Base-by-base conservation (phyloP, 1,140 invertebrate species). In the Atopsyche davidsoni region DNA sequence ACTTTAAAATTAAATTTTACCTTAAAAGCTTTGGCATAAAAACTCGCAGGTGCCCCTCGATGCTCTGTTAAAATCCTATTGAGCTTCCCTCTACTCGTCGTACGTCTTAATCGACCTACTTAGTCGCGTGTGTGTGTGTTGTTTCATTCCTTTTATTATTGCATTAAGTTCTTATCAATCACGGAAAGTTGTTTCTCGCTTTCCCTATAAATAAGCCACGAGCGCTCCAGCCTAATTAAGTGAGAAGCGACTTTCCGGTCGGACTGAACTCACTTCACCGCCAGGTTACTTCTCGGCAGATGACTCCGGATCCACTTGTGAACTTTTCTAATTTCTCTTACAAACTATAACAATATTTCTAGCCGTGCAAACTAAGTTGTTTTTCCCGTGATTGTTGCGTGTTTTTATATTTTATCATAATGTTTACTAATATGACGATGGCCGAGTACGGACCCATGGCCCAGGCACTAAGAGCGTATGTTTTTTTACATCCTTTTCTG, bases 91-190 rank as follows among this genome's bases (percentile, higher is more conserved):
- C n/a, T n/a, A n/a, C n/a, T n/a, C n/a, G n/a, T n/a, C n/a, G n/a
- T n/a, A n/a, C n/a, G n/a, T n/a, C n/a, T n/a, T n/a, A n/a, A n/a
- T n/a, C n/a, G n/a, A n/a, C n/a, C n/a, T n/a, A n/a, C n/a, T n/a
- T n/a, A n/a, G n/a, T n/a, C n/a, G n/a, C n/a, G n/a, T n/a, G n/a
- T n/a, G n/a, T n/a, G n/a, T n/a, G n/a, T n/a, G n/a, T n/a, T n/a
- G n/a, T 43, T 11, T 23, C 2, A 42, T 42, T 23, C 13, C 14
- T 17, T 16, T n/a, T 45, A 16, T 58, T 58, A 58, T 58, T 58
- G 56, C 56, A 58, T 58, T 58, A 58, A 58, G 47, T 36, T 44
- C 38, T 58, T 58, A 58, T 24, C 45, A 46, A 46, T 47, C 56
- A 58, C 56, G 55, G 44, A 51, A 49, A 31, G 14, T 10, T 22